Conservation (phyloP, 1,140 invertebrate genomes). For the Drosophila sucinea region DNA sequence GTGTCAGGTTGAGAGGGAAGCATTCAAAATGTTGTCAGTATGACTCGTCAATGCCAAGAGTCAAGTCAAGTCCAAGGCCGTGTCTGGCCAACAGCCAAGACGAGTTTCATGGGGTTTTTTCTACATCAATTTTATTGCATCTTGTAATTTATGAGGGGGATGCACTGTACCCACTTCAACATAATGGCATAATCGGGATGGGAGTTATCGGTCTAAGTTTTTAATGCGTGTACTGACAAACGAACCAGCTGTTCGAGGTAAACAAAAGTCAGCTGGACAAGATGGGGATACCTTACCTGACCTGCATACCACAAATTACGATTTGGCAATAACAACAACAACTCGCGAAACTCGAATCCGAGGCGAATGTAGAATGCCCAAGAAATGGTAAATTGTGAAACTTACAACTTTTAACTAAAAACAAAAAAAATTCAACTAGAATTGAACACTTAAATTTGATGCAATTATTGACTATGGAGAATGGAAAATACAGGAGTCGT, state of each 20-base stretch:
- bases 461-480: background rate
- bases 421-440: background rate
- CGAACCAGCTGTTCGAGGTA: no score
- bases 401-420: background rate
- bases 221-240: no score
- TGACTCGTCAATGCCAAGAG: slow-evolving; percentile 35
- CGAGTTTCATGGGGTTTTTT: slow-evolving; percentile 36
- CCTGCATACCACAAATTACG: background rate
- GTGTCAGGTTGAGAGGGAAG: background rate
- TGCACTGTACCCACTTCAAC: background rate
- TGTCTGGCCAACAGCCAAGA: slow-evolving; percentile 26
- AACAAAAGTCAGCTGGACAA: no score
- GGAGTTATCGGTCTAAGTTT: no score
- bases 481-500: no score
- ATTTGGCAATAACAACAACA: background rate
- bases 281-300: no score
- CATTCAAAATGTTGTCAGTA: slow-evolving; percentile 22
- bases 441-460: background rate
- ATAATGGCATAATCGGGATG: no score
- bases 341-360: background rate
- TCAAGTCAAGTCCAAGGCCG: slow-evolving; percentile 62
- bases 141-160: background rate
- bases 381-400: background rate
- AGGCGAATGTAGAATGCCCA: slow-evolving; percentile 1
- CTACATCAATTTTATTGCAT: slow-evolving; percentile 15